Conservation (phyloP, 53 echinoderm and acorn worm genomes). For the Antedon mediterranea region DNA sequence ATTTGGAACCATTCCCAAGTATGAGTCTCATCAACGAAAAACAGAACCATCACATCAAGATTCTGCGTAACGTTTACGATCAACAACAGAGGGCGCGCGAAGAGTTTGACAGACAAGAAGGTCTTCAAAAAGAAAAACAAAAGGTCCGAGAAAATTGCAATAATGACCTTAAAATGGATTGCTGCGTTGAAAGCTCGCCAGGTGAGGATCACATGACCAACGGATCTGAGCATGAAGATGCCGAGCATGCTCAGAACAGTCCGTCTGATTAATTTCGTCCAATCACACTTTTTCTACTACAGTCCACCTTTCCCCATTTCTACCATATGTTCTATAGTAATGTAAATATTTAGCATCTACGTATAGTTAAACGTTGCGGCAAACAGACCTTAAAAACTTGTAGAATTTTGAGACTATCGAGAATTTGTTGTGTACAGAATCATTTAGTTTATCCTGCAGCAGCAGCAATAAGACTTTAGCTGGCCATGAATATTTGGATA, state of each 20-base stretch:
- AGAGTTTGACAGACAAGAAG: slow-evolving; percentile 90
- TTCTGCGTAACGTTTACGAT: slow-evolving; percentile 70
- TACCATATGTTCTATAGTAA: neutral
- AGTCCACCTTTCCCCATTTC: neutral
- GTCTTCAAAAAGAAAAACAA: slow-evolving; percentile 27
- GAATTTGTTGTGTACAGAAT: neutral
- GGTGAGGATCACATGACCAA: slow-evolving; percentile 21
- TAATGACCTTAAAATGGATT: slow-evolving; percentile 76
- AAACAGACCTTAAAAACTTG: neutral
- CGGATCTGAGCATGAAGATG: neutral
- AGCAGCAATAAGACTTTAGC: neutral
- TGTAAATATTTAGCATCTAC: neutral
- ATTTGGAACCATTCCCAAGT: slow-evolving; percentile 57
- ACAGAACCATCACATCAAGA: slow-evolving; percentile 76
- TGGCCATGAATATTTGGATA: neutral
- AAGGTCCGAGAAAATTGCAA: slow-evolving; percentile 19
- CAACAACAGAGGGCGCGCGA: slow-evolving; percentile 72
- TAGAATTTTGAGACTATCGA: neutral
- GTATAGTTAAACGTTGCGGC: neutral
- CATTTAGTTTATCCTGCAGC: neutral
- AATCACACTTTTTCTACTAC: neutral
- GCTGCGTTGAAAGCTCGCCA: slow-evolving; percentile 53
- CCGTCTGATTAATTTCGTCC: neutral
- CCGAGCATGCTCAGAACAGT: neutral
- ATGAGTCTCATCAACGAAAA: slow-evolving; percentile 65